Percentiles rank a stretch among this genome's conserved stretches.
These are phyloP conservation scores for Stegana nigrithorax DNA, from an alignment of 2,888 invertebrate species.

Conservation along the genomic window DNA sequence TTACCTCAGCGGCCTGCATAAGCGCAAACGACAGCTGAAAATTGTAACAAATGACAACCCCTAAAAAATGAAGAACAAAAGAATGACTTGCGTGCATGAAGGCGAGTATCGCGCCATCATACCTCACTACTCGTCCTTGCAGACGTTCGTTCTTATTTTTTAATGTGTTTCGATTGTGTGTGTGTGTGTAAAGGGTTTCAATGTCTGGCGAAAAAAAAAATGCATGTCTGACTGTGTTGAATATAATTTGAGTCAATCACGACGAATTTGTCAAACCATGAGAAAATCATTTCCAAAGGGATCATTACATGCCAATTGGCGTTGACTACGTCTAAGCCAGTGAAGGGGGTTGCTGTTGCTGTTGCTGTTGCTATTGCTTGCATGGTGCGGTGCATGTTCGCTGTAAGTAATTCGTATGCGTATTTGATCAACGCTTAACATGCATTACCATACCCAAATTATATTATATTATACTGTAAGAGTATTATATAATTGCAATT, in stretches of 20 bases:
- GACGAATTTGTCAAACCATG: conserved; percentile 17
- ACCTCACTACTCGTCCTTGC: too few relatives aligned
- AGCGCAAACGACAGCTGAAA: conserved; percentile 50
- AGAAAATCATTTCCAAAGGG: conserved; percentile 35
- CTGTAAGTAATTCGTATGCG: too few relatives aligned
- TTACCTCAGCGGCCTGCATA: too few relatives aligned
- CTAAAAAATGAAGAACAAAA: not conserved
- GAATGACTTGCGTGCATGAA: not conserved
- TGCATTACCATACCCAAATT: conserved; percentile 38
- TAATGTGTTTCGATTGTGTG: too few relatives aligned
- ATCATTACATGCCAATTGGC: conserved; percentile 60
- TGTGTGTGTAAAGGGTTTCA: too few relatives aligned
- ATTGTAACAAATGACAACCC: conserved; percentile 17
- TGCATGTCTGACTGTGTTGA: too few relatives aligned
- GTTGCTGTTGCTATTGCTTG: conserved; percentile 5
- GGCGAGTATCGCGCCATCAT: not conserved
- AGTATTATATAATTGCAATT: conserved; percentile 52
- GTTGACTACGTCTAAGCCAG: not conserved
- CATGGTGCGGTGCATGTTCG: too few relatives aligned
- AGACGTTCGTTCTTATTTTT: too few relatives aligned
- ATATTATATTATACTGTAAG: too few relatives aligned
- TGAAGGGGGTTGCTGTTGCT: not conserved
- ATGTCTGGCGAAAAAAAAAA: too few relatives aligned
- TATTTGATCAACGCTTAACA: conserved; percentile 53
- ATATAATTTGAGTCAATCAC: conserved; percentile 17